These are phyloP conservation scores for Henicopernis longicauda DNA, from an alignment of 2,113 vertebrate species.

Conservation along the genomic window DNA sequence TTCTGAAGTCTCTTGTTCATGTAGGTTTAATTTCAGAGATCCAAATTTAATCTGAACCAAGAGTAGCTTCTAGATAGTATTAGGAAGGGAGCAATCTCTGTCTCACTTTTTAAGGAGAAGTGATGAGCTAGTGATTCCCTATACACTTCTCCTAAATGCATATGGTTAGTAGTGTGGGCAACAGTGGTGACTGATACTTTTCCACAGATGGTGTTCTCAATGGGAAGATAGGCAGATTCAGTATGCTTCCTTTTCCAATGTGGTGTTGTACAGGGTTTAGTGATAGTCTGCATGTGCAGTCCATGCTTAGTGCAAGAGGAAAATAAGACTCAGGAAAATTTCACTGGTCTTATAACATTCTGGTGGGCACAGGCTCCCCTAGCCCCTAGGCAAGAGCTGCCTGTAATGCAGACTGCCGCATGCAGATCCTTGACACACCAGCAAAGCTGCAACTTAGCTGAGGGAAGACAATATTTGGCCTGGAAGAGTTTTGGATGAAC, in stretches of 20 bases:
- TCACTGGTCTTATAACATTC: background rate
- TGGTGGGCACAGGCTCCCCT: background rate
- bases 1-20: background rate
- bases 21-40: background rate
- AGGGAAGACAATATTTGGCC: background rate
- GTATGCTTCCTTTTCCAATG: background rate
- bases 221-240: background rate
- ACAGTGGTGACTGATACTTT: background rate
- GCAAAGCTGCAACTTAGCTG: background rate
- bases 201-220: accelerated
- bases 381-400: background rate
- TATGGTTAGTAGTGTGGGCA: background rate
- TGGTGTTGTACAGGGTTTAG: background rate
- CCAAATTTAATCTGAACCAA: background rate
- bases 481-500: background rate
- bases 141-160: background rate
- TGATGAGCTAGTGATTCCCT: background rate
- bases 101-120: background rate
- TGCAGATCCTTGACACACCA: background rate
- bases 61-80: background rate
- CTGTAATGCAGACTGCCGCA: accelerated
- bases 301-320: background rate
- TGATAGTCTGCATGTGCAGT: background rate
- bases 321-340: background rate
- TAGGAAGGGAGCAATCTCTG: background rate